A percentile compares a stretch with the other conserved stretches of the same genome.
phyloP scores from a whole-genome alignment of 2,113 vertebrate genomes.

The Vulpes vulpes region DNA sequence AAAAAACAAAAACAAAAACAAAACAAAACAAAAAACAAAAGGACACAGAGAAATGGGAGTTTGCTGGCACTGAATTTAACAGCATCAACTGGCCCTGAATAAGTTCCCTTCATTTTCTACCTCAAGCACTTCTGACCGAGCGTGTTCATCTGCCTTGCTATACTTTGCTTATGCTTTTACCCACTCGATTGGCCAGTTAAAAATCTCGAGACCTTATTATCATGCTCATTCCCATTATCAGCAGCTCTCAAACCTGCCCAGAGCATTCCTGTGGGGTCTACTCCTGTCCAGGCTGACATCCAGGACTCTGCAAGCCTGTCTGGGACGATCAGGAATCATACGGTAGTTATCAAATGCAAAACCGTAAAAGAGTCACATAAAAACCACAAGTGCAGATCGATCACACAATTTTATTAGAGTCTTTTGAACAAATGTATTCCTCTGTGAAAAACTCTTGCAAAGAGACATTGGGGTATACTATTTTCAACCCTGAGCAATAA shows the following conservation, averaged over 20 bases:
- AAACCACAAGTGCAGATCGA: conserved; percentile 88
- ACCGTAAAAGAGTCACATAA: conserved; percentile 85
- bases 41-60: conserved; percentile 85
- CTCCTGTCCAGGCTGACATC: neutral
- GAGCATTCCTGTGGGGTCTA: neutral
- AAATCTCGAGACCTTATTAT: conserved; percentile 44
- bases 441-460: conserved; percentile 89
- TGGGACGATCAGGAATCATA: neutral
- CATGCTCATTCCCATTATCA: conserved; percentile 53
- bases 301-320: conserved; percentile 54
- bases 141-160: conserved; percentile 68
- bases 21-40: conserved; percentile 38
- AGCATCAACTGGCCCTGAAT: conserved; percentile 73
- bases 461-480: conserved; percentile 89
- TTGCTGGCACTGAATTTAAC: conserved; percentile 86
- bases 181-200: conserved; percentile 74
- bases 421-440: conserved; percentile 89
- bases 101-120: conserved; percentile 77
- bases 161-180: conserved; percentile 68
- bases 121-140: conserved; percentile 73
- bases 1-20: conserved; percentile 68
- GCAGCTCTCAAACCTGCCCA: conserved; percentile 45
- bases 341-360: conserved; percentile 82
- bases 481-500: conserved; percentile 92
- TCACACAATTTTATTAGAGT: conserved; percentile 91